Conservation (phyloP, 1,140 invertebrate genomes). For the Diorhabda carinulata region DNA sequence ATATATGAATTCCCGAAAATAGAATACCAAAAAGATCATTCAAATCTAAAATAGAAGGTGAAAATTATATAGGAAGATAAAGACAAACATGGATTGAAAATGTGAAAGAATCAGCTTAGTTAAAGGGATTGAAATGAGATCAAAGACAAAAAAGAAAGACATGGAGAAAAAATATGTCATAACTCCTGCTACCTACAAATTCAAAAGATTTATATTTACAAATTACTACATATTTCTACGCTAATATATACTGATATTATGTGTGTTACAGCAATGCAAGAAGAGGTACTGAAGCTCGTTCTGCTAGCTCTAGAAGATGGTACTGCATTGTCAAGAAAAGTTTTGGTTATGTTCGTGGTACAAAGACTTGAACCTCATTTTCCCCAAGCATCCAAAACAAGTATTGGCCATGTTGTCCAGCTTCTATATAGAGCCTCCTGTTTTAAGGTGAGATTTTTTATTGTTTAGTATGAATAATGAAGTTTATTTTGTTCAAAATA, state of each 20-base stretch:
- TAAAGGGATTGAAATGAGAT: too few species aligned
- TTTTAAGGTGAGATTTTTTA: slow-evolving; percentile 75
- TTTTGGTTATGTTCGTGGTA: slow-evolving; percentile 97
- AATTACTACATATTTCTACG: background rate
- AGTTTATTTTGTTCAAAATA: too few species aligned
- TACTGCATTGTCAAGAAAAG: slow-evolving; percentile 93
- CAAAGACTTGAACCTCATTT: slow-evolving; percentile 92
- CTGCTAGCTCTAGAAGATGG: slow-evolving; percentile 93
- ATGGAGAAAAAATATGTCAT: too few species aligned
- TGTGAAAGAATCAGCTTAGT: too few species aligned
- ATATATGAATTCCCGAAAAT: too few species aligned
- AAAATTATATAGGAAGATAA: too few species aligned
- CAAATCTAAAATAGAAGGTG: too few species aligned
- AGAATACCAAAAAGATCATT: too few species aligned
- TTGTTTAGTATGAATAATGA: background rate
- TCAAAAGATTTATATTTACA: background rate
- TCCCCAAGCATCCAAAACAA: slow-evolving; percentile 97
- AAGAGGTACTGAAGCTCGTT: slow-evolving; percentile 93
- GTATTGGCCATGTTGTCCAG: slow-evolving; percentile 98
- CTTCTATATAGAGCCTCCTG: slow-evolving; percentile 95
- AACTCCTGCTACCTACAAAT: background rate
- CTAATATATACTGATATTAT: background rate
- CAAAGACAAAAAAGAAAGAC: too few species aligned
- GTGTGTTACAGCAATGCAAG: slow-evolving; percentile 81
- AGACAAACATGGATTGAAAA: too few species aligned